Evolutionary conservation across 2,888 invertebrate species (phyloP), one percentile per base, ranked within the genome.

Genomic region (Halictus ligatus): DNA sequence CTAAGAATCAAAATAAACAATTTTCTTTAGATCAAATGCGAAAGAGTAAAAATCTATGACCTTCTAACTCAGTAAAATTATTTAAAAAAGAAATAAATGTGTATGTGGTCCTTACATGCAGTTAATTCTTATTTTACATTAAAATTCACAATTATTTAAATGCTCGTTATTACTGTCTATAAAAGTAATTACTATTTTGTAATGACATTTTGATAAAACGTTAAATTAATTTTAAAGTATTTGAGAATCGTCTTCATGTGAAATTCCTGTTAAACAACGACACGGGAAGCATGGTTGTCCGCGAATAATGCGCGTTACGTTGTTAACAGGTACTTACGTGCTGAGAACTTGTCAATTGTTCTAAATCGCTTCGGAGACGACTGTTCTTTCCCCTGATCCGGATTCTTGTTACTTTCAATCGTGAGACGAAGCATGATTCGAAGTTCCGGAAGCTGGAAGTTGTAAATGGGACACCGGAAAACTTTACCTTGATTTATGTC

Each of bases 401-500:
- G 40, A 21, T 69, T 40, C 40, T 21, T 40, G 21, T 40, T 69
- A 40, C 40, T 35, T 69, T 35, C 35, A 69, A 40, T 69, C 69
- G 40, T 3, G 69, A 3, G 69, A 40, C 8, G 40, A 69, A 40
- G 35, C 18, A 21, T 40, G 40, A 40, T 71, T 43, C 40, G 5
- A n/a, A n/a, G 43, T 71, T n/a, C 8, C 40, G n/a, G 43, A 71
- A 71, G n/a, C 21, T 71, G 10, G 43, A n/a, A 43, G 43, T 43
- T 43, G 40, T n/a, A 43, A 71, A n/a, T 43, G 21, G 71, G 71
- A 71, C 43, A 43, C n/a, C 43, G 71, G 43, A n/a, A 67, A 71
- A 71, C n/a, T 71, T 43, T 71, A 35, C 35, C 43, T n/a, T 43
- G n/a, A 43, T 43, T 71, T 40, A 71, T 43, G 43, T 71, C 13